These are phyloP conservation scores for Agriotes lineatus DNA, from an alignment of 2,888 invertebrate genomes.

Conservation along the genomic window DNA sequence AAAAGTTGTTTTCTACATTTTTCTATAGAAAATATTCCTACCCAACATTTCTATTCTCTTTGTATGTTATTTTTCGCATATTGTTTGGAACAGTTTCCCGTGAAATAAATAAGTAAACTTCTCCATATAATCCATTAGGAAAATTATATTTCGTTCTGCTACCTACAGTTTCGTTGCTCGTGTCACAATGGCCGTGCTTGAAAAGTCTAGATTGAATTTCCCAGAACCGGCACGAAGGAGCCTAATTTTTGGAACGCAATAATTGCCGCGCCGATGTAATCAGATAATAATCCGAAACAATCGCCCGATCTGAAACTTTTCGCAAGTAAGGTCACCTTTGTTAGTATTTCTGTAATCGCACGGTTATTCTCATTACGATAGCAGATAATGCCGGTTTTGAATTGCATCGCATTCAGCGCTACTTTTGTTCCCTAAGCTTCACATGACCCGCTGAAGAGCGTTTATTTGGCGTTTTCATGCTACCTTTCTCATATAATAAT, in stretches of 20 bases:
- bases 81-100: too few relatives aligned
- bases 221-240: slow-evolving; percentile 4
- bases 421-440: neutral
- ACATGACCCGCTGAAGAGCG: slow-evolving; percentile 6
- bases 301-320: slow-evolving; percentile 2
- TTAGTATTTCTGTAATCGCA: slow-evolving; percentile 19
- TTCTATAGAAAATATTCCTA: too few relatives aligned
- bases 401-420: neutral
- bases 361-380: slow-evolving; percentile 14
- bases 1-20: too few relatives aligned
- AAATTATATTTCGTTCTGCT: too few relatives aligned
- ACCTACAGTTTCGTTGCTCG: too few relatives aligned
- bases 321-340: slow-evolving; percentile 18
- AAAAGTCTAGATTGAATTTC: too few relatives aligned
- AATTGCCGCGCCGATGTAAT: slow-evolving; percentile 18
- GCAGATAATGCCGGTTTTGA: neutral
- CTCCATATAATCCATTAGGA: too few relatives aligned
- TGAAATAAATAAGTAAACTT: too few relatives aligned
- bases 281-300: slow-evolving; percentile 18
- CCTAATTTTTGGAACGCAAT: slow-evolving; percentile 26
- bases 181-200: too few relatives aligned
- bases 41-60: too few relatives aligned
- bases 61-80: too few relatives aligned
- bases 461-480: slow-evolving; percentile 14
- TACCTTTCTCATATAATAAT: slow-evolving; percentile 14